Evolutionary conservation across 2,888 invertebrate species (phyloP), one percentile per base, ranked within the genome.

Genomic region (Epirrita christyi): DNA sequence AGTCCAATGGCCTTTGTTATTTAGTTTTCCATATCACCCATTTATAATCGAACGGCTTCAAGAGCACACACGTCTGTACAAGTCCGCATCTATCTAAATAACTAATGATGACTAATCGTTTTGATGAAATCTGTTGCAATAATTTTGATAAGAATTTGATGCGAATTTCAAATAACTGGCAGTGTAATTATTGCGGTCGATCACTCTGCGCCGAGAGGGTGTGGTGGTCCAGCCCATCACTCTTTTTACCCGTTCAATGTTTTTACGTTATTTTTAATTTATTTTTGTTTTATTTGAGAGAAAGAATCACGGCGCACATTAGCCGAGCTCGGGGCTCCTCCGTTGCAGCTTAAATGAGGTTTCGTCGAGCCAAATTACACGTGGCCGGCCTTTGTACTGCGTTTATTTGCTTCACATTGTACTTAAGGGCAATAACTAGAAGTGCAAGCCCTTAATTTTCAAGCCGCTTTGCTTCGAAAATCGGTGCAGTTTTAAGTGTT

Each of bases 401-500:
- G 81, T 86, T 86, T 88, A 88, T 88, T 89, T 88, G 88, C 86
- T 85, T 88, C 90, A 88, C 85, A 82, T 91, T 88, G 90, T 87
- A 92, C 86, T 92, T 92, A 92, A 80, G 86, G 83, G 89, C 83
- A 86, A 90, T 90, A 91, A 90, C 87, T 86, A 88, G 80, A 76
- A 77, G 76, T 76, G 68, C 78, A 79, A 77, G 68, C 82, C 89
- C 81, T 86, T 86, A 80, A 89, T 89, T 88, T 87, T 66, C 71
- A 70, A 70, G 78, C 85, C 84, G 88, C 84, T 73, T 78, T 73
- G 69, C 69, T 78, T 79, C 75, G 68, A 72, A 81, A 82, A 83
- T 80, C 75, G 75, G 69, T 72, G 75, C 70, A 73, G 66, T 71
- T 83, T 83, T 81, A 78, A 81, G 73, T 77, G 76, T 77, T 80